Conservation (phyloP, 2,113 vertebrate genomes). For the Grus americana region DNA sequence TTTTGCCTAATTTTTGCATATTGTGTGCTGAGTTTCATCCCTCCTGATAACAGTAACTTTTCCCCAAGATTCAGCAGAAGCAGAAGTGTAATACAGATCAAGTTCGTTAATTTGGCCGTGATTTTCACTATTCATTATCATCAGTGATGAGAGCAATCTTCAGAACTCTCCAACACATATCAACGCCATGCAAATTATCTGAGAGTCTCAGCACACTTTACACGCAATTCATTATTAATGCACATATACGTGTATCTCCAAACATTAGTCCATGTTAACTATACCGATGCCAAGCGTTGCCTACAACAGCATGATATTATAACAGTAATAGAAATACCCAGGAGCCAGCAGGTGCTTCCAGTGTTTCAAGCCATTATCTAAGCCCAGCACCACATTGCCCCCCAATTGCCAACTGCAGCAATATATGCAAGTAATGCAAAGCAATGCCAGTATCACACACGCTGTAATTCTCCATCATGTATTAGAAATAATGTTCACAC, state of each 20-base stretch:
- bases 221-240: not conserved
- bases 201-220: not conserved
- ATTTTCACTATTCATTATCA: slow-evolving; percentile 5
- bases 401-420: not conserved
- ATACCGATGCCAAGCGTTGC: not conserved
- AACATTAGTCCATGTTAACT: not conserved
- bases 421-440: not conserved
- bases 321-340: not conserved
- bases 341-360: not conserved
- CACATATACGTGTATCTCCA: not conserved
- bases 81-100: not conserved
- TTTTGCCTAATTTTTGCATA: not conserved
- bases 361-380: not conserved
- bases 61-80: not conserved
- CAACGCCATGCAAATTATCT: not conserved
- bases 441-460: not conserved
- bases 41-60: not conserved
- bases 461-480: not conserved
- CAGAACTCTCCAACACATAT: not conserved
- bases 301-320: not conserved
- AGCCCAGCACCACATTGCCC: not conserved
- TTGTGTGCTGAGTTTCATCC: not conserved
- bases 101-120: not conserved
- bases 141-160: not conserved
- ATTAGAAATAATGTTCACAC: not conserved